phyloP scores from a whole-genome alignment of 2,113 vertebrate genomes.

The Varanus komodoensis region DNA sequence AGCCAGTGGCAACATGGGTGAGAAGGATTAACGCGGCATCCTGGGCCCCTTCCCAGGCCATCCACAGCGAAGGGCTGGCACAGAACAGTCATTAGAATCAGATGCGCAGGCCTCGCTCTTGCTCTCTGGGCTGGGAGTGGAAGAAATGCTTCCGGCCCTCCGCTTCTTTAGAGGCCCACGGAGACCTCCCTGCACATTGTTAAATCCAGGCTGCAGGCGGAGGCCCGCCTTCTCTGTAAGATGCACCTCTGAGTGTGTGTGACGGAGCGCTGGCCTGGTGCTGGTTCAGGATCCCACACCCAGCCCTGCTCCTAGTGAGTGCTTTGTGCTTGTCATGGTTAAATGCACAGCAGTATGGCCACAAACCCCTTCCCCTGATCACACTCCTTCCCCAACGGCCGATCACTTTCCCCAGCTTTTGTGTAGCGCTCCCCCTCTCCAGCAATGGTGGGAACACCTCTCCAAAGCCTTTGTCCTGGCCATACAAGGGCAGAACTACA shows the following conservation, averaged over 20 bases:
- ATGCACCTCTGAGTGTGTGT: not conserved
- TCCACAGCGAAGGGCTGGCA: not conserved
- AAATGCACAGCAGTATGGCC: not conserved
- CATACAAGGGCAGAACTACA: no score
- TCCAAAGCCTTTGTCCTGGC: no score
- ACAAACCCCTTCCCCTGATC: no score
- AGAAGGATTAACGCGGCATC: not conserved
- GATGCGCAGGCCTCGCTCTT: not conserved
- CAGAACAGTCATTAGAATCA: not conserved
- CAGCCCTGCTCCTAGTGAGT: not conserved
- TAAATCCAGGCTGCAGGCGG: not conserved
- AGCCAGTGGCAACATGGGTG: no score
- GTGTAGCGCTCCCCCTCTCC: no score
- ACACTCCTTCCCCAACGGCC: no score
- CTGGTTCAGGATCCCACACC: not conserved
- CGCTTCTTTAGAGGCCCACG: not conserved
- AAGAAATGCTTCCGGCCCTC: rapidly evolving
- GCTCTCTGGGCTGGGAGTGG: not conserved
- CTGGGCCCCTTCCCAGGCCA: not conserved
- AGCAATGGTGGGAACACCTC: no score
- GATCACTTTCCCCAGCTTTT: no score
- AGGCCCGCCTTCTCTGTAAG: not conserved
- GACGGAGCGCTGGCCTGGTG: no score
- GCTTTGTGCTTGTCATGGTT: not conserved
- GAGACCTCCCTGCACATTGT: rapidly evolving